Base-by-base conservation (phyloP, 1,140 invertebrate species). In the Pseudoatta argentina region DNA sequence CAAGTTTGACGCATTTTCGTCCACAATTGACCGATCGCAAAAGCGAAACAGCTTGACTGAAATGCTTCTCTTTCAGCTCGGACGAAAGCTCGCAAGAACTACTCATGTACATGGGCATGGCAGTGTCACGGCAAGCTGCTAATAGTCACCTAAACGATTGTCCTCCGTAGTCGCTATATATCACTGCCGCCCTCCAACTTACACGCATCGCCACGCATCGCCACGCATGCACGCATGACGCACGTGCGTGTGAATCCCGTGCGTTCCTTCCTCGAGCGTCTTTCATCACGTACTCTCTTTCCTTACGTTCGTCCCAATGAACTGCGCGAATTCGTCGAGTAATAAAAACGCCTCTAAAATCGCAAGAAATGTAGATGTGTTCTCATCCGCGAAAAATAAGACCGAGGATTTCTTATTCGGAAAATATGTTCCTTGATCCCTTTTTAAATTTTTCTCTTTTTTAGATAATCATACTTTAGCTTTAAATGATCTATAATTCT, bases 91-190 rank as follows among this genome's bases (percentile, higher is more conserved):
- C 55, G 39, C 30, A 61, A 39, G 57, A 24, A 1, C 12, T 16
- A 61, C n/a, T 64, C 76, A 61, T 81, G 78, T 78, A 82, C 83
- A 85, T 87, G 81, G 85, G 76, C 81, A 86, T 14, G 0, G 48
- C 14, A 16, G 76, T 88, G 83, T 71, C 75, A 85, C 67, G 85
- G 66, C 85, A 86, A 91, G 91, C 89, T 85, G 90, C 91, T 92
- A 92, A 92, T 92, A 92, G 91, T 92, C 91, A 90, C 88, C 88
- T 92, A 92, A 92, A 92, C 73, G 91, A 86, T 92, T 82, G 87
- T 76, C 27, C 79, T 88, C 86, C 27, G 82, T 86, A 88, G 91
- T 90, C 86, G 91, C 89, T 91, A 91, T 92, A 91, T 90, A 90
- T 92, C 90, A 92, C 82, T 88, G 82, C 89, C 77, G 85, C 86